Conservation (phyloP, 2,113 vertebrate genomes). For the Paraplagusia blochii region DNA sequence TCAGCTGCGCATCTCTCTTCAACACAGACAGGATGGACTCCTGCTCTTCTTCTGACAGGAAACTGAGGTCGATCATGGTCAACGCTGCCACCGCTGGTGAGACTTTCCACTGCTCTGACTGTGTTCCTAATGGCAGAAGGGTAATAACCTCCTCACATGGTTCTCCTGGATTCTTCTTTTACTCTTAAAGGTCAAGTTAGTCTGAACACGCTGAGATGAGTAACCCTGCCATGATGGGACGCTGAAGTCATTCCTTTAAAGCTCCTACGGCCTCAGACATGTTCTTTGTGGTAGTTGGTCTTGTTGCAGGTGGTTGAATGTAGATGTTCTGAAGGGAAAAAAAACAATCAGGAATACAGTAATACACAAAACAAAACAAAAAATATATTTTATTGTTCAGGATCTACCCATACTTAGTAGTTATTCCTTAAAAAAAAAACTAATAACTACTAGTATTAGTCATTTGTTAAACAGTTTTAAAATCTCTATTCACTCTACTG, state of each 20-base stretch:
- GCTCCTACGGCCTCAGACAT: not conserved
- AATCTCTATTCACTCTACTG: no score
- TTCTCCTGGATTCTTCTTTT: not conserved
- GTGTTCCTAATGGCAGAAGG: not conserved
- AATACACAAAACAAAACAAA: not conserved
- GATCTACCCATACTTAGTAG: no score
- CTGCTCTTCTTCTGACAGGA: slow-evolving; percentile 89
- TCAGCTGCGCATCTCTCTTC: slow-evolving; percentile 85
- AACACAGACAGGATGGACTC: slow-evolving; percentile 86
- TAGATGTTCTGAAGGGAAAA: not conserved
- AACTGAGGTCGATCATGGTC: slow-evolving; percentile 93
- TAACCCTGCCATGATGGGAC: not conserved
- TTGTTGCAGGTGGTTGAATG: no score
- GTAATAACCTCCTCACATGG: not conserved
- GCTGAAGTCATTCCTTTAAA: not conserved
- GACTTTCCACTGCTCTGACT: not conserved
- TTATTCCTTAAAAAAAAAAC: no score
- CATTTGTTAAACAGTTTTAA: no score
- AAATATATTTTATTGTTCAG: no score
- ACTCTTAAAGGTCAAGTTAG: not conserved
- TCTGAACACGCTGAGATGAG: not conserved
- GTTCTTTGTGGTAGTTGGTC: no score
- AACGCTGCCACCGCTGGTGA: not conserved
- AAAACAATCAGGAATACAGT: not conserved
- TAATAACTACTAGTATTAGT: no score